phyloP scores from a whole-genome alignment of 2,888 invertebrate species.

The Epinotia demarniana region DNA sequence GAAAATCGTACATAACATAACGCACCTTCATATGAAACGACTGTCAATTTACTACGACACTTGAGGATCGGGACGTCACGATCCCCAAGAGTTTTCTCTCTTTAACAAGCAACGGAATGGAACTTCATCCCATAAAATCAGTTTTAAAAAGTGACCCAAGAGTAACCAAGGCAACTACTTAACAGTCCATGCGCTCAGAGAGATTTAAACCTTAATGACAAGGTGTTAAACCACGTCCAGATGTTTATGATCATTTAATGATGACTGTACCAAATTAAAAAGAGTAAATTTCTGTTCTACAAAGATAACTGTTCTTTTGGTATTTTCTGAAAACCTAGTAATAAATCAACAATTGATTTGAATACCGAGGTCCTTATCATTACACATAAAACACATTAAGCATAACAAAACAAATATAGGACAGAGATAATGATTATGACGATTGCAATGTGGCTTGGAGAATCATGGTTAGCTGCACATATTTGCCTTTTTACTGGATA shows the following conservation, averaged over 20 bases:
- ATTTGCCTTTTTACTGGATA: background rate
- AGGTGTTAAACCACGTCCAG: too few species aligned
- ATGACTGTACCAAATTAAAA: background rate
- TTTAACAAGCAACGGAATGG: too few species aligned
- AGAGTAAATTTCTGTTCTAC: background rate
- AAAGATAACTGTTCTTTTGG: background rate
- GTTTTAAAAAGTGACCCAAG: too few species aligned
- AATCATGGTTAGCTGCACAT: background rate
- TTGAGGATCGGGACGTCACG: too few species aligned
- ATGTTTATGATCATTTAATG: background rate
- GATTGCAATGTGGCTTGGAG: background rate
- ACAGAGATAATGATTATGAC: constrained; percentile 32
- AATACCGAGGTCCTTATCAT: constrained; percentile 51
- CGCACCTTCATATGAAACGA: too few species aligned
- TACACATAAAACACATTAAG: constrained; percentile 52
- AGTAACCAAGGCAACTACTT: too few species aligned
- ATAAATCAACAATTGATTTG: constrained; percentile 37
- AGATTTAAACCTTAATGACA: too few species aligned
- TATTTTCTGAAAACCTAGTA: background rate
- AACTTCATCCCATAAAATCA: too few species aligned
- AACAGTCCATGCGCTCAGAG: too few species aligned
- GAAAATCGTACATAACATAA: too few species aligned
- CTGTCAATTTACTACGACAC: too few species aligned
- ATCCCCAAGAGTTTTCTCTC: too few species aligned
- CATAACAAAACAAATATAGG: constrained; percentile 53